Evolutionary conservation across 2,113 vertebrate genomes (phyloP), one percentile per base, ranked within the genome.

Genomic region (Melanotaenia duboulayi): DNA sequence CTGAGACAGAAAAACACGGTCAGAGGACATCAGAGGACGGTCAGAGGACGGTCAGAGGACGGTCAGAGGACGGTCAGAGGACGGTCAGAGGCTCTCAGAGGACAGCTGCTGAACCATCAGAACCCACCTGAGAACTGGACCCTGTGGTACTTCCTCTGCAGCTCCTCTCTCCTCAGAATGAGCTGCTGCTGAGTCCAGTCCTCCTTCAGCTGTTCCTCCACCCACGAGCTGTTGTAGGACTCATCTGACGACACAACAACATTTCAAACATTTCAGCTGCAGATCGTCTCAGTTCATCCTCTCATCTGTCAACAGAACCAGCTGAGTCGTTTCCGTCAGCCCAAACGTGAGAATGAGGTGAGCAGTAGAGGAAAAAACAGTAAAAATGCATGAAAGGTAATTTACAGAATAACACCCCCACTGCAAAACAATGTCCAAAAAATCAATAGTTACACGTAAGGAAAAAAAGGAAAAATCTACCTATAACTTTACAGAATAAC

Each of bases 121-220:
- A 1, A 40, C 19, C 4, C 51, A 95, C 94, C 93, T 74, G 94
- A 92, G 80, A 92, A 94, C 46, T 74, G 64, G 0, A 83, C 61
- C 11, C 54, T 65, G 6, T 10, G 63, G 78, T 86, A 93, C 50
- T 82, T 87, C 52, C 76, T 75, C 56, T 75, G 61, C 28, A 73
- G 59, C 11, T 94, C 90, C 64, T 95, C 92, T 3, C 24, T 71
- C 52, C 61, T 69, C 42, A 95, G 82, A 2, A 80, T 0, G 17
- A 69, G 5, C 24, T 87, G 64, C 50, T 92, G 87, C 32, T 42
- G n/a, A 0, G 58, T 25, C 94, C 91, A 95, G 37, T 83, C 83
- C 2, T 25, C 39, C 81, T 86, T 93, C 56, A 95, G 81, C 11
- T 1, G 35, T 19, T 91, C 58, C 82, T 95, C 93, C 50, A 90